Conservation (phyloP, 2,888 invertebrate species). For the Metacarcinus magister region DNA sequence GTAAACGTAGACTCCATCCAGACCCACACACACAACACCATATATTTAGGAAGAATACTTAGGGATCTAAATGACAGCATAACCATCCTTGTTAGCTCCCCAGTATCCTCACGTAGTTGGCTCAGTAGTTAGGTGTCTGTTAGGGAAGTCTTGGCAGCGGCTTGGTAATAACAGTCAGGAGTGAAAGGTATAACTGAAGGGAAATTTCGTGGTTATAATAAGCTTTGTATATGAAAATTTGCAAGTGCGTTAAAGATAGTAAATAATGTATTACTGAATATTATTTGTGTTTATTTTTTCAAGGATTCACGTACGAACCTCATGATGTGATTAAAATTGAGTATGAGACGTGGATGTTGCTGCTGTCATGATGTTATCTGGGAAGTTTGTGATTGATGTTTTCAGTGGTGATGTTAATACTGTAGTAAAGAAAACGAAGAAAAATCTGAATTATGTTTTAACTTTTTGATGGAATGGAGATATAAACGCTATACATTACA, state of each 20-base stretch:
- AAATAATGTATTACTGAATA: not conserved
- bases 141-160: not conserved
- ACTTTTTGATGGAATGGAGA: not conserved
- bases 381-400: not conserved
- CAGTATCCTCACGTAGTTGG: not conserved
- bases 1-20: no score
- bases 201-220: not conserved
- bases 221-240: not conserved
- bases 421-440: not conserved
- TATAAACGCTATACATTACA: not conserved
- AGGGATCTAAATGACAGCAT: not conserved
- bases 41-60: not conserved
- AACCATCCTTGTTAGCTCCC: not conserved
- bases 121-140: not conserved
- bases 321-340: not conserved
- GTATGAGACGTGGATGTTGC: not conserved
- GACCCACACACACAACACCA: no score
- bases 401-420: not conserved
- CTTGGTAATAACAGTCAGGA: not conserved
- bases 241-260: not conserved
- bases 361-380: conserved; percentile 11
- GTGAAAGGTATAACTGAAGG: not conserved
- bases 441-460: not conserved
- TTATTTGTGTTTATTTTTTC: not conserved
- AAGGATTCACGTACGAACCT: not conserved